phyloP scores from a whole-genome alignment of 2,113 vertebrate species.

The Mormyrus iriodes region DNA sequence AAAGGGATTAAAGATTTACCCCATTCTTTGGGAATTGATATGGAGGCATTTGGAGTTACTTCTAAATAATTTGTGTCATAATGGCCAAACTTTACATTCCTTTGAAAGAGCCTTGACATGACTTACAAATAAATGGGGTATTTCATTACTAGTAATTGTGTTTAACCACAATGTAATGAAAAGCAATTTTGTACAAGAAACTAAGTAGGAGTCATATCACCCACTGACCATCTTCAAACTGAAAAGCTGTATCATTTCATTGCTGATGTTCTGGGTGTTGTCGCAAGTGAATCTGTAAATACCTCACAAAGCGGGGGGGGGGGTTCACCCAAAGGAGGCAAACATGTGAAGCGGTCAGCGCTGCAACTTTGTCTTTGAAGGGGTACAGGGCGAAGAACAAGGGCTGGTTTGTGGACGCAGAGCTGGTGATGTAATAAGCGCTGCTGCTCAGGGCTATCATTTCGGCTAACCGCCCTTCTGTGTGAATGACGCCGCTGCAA shows the following conservation, averaged over 20 bases:
- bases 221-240: neutral
- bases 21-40: neutral
- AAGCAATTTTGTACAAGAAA: neutral
- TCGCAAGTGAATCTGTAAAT: neutral
- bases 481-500: slow-evolving; percentile 15
- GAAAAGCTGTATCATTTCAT: neutral
- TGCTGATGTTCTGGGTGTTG: neutral
- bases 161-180: neutral
- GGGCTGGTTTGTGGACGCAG: slow-evolving; percentile 12
- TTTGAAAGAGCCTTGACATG: neutral
- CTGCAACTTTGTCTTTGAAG: neutral
- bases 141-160: neutral
- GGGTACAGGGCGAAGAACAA: neutral
- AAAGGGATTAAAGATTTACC: neutral
- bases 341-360: neutral
- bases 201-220: neutral
- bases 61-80: neutral
- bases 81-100: neutral
- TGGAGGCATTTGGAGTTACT: neutral
- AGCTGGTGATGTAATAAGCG: slow-evolving; percentile 14
- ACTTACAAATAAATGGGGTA: neutral
- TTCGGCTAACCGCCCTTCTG: slow-evolving; percentile 23
- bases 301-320: neutral
- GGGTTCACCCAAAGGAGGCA: neutral
- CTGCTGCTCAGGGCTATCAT: neutral